phyloP scores from a whole-genome alignment of 2,113 vertebrate genomes.

The Todiramphus chloris region DNA sequence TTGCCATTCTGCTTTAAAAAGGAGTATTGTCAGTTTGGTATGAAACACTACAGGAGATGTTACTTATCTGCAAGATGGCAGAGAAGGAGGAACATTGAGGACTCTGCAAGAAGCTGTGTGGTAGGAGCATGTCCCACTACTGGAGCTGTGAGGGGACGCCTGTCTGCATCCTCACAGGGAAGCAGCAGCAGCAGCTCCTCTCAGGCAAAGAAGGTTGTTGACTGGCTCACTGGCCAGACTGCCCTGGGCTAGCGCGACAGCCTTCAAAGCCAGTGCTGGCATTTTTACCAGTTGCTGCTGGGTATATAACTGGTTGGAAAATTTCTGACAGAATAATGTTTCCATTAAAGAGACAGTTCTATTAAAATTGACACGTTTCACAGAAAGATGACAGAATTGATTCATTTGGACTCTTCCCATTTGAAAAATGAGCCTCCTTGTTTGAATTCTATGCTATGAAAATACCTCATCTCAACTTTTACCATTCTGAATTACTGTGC shows the following conservation, averaged over 20 bases:
- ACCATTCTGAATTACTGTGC: background rate
- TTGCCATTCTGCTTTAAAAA: background rate
- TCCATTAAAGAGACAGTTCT: slow-evolving; percentile 1
- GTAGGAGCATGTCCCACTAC: background rate
- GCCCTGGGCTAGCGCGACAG: background rate
- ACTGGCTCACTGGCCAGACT: background rate
- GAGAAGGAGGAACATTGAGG: background rate
- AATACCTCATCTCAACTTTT: background rate
- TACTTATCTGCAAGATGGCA: background rate
- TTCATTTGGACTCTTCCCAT: background rate
- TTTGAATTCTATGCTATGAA: background rate
- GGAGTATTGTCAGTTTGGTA: background rate
- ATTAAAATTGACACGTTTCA: slow-evolving; percentile 59
- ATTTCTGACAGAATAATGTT: slow-evolving; percentile 47
- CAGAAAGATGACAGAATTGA: slow-evolving; percentile 10
- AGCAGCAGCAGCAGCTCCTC: background rate
- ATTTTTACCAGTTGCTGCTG: slow-evolving; percentile 34
- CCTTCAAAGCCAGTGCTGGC: background rate
- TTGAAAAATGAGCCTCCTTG: background rate
- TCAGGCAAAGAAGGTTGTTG: background rate
- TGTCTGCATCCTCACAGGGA: background rate
- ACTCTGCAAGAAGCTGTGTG: rapidly evolving
- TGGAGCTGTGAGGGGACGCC: background rate
- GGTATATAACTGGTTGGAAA: slow-evolving; percentile 36
- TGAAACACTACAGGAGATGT: rapidly evolving